These are phyloP conservation scores for Fulmarus glacialis DNA, from an alignment of 2,113 vertebrate genomes.

Conservation along the genomic window DNA sequence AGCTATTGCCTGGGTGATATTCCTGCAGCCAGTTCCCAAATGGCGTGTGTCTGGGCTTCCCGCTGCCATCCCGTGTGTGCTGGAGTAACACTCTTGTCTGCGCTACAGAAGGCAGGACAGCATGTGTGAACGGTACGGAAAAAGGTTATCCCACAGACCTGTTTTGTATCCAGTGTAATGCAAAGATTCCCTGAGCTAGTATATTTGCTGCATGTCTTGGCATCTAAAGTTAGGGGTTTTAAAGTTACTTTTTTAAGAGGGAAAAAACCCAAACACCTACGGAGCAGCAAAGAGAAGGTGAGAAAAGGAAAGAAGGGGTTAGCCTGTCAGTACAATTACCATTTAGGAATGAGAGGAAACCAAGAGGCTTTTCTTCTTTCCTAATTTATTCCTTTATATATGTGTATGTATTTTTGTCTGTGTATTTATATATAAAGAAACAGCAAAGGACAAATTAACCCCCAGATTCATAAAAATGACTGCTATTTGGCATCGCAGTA, in stretches of 20 bases:
- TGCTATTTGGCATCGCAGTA: neutral
- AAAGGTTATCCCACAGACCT: neutral
- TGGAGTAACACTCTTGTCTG: neutral
- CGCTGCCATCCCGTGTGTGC: rapidly evolving
- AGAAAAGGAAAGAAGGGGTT: neutral
- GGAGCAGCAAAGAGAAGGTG: neutral
- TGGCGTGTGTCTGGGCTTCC: neutral
- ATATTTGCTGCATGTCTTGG: neutral
- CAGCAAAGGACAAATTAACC: neutral
- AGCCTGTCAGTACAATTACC: neutral
- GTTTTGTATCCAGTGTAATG: rapidly evolving
- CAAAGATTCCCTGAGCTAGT: neutral
- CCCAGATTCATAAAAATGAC: neutral
- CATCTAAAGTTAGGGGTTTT: neutral
- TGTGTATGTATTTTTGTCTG: neutral
- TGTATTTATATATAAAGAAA: neutral
- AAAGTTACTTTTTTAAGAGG: neutral
- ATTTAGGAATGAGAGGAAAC: neutral
- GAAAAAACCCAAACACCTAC: rapidly evolving
- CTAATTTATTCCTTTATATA: neutral
- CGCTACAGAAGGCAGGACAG: neutral
- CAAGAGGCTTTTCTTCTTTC: neutral
- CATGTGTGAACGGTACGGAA: rapidly evolving
- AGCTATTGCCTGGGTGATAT: neutral
- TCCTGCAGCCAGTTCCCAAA: neutral